A percentile compares a stretch with the other conserved stretches of the same genome.
Conservation (phyloP, 1,140 invertebrate species). For the Cepaea nemoralis region DNA sequence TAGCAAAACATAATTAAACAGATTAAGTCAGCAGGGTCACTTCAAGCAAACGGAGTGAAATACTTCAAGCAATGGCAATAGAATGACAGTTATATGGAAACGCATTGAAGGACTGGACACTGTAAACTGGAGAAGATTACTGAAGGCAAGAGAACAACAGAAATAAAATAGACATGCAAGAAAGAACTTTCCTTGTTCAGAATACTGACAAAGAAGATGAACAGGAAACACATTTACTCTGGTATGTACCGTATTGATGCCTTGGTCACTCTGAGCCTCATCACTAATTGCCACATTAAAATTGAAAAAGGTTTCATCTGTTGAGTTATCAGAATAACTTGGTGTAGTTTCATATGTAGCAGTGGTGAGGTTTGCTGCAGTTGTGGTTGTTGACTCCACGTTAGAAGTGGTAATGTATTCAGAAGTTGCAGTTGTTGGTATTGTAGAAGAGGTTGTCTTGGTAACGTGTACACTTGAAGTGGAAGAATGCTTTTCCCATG, state of each 20-base stretch:
- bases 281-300: not conserved
- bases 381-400: not conserved
- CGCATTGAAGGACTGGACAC: too few relatives aligned
- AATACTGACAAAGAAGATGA: too few relatives aligned
- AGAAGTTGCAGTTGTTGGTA: not conserved
- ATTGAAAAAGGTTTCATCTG: not conserved
- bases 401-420: not conserved
- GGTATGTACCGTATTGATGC: not conserved
- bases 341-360: not conserved
- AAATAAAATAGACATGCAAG: too few relatives aligned
- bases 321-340: not conserved
- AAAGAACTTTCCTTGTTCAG: too few relatives aligned
- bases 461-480: not conserved
- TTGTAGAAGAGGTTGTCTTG: slow-evolving; percentile 15
- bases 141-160: too few relatives aligned
- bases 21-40: too few relatives aligned
- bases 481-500: not conserved
- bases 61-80: too few relatives aligned
- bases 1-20: too few relatives aligned
- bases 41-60: too few relatives aligned
- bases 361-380: not conserved
- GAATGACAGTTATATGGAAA: too few relatives aligned
- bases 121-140: too few relatives aligned
- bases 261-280: not conserved
- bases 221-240: too few relatives aligned